Evolutionary conservation across 2,888 invertebrate genomes (phyloP).

Genomic region (Dynastes tityus): DNA sequence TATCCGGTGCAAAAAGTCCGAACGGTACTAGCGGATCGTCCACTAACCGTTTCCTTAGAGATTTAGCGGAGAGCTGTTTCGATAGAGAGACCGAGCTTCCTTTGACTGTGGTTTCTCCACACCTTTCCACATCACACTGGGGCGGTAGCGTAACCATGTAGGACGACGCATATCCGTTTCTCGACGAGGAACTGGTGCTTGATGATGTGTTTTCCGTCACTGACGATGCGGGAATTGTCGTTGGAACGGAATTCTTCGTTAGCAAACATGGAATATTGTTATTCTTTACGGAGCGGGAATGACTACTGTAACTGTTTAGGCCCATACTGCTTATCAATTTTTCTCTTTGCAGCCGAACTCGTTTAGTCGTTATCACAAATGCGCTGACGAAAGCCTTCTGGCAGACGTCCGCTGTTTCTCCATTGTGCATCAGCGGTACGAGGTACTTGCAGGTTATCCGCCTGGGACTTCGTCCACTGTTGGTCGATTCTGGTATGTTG

Average conservation of each 20-base stretch:
- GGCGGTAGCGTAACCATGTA: constrained; percentile 53
- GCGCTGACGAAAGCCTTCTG: constrained; percentile 74
- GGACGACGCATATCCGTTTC: constrained; percentile 28
- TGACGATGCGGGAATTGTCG: constrained; percentile 28
- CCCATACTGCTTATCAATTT: constrained; percentile 71
- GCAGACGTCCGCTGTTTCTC: constrained; percentile 70
- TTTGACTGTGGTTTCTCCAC: constrained; percentile 46
- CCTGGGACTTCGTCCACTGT: constrained; percentile 66
- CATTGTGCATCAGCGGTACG: constrained; percentile 67
- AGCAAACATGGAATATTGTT: constrained; percentile 48
- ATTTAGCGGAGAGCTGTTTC: constrained; percentile 31
- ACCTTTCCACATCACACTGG: constrained; percentile 54
- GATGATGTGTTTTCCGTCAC: constrained; percentile 47
- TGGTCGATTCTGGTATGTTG: constrained; percentile 57
- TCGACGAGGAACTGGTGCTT: constrained; percentile 10
- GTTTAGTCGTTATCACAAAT: constrained; percentile 73
- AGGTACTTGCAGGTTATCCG: constrained; percentile 73
- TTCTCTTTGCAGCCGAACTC: constrained; percentile 72
- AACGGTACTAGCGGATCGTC: constrained; percentile 70
- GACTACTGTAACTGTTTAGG: constrained; percentile 69
- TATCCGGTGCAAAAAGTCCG: constrained; percentile 70
- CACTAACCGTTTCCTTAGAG: constrained; percentile 58
- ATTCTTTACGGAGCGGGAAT: constrained; percentile 57
- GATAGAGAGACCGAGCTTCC: constrained; percentile 40
- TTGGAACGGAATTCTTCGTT: constrained; percentile 15